phyloP scores from a whole-genome alignment of 2,797 vertebrate species.

The Lophotriccus pileatus region DNA sequence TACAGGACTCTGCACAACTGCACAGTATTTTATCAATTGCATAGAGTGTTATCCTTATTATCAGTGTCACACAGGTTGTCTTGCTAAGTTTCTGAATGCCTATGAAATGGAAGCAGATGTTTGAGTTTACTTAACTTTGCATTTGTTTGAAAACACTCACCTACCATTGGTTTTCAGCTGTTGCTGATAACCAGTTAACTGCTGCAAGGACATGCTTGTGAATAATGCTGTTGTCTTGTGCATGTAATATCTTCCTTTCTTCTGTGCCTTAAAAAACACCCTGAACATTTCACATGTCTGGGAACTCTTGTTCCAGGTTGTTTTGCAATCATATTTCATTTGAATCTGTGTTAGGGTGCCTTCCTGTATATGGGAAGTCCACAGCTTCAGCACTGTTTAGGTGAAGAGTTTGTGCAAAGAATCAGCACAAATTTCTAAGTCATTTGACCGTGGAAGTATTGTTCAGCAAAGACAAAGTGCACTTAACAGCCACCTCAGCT shows the following conservation, averaged over 20 bases:
- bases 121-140: neutral
- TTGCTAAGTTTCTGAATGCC: neutral
- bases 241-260: neutral
- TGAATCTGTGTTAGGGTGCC: neutral
- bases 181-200: neutral
- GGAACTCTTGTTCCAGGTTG: neutral
- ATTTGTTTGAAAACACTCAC: neutral
- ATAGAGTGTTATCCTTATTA: neutral
- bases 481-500: slow-evolving; percentile 53
- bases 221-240: neutral
- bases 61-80: neutral
- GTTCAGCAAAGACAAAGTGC: slow-evolving; percentile 12
- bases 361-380: neutral
- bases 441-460: neutral
- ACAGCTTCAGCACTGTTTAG: neutral
- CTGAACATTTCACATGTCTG: neutral
- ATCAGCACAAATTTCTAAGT: neutral
- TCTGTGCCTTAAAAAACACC: neutral
- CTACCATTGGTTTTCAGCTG: neutral
- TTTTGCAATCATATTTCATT: neutral
- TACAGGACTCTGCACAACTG: neutral
- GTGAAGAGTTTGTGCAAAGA: neutral
- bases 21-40: neutral
- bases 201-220: neutral
- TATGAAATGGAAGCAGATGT: neutral